A percentile compares a stretch with the other conserved stretches of the same genome.
These are phyloP conservation scores for Leptinotarsa texana DNA, from an alignment of 1,140 invertebrate genomes.

Conservation along the genomic window DNA sequence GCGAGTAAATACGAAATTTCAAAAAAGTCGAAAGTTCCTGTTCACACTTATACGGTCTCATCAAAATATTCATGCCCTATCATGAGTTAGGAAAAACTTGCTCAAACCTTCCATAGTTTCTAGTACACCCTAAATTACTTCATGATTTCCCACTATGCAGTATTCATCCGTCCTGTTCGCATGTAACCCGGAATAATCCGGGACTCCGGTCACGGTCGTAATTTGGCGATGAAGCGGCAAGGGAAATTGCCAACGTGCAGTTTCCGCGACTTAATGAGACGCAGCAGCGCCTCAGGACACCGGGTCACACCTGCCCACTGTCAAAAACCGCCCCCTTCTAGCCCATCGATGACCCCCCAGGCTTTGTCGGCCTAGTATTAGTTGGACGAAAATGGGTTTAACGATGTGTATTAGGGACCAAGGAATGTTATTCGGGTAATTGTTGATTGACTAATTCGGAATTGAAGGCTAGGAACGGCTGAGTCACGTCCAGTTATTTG, in stretches of 20 bases:
- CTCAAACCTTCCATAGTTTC: no score
- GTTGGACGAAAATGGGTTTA: background rate
- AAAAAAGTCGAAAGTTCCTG: no score
- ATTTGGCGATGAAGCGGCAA: constrained; percentile 54
- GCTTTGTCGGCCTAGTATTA: background rate
- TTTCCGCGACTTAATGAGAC: constrained; percentile 56
- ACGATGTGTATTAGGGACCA: background rate
- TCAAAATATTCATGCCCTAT: no score
- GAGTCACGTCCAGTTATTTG: no score
- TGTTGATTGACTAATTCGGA: constrained; percentile 4
- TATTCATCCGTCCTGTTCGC: background rate
- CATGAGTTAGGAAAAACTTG: no score
- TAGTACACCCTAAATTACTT: no score
- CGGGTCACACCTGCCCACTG: constrained; percentile 28
- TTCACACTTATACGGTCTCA: no score
- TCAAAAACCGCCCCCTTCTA: background rate
- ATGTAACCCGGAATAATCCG: constrained; percentile 28
- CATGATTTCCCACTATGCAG: background rate
- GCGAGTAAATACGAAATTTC: no score
- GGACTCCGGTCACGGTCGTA: constrained; percentile 55
- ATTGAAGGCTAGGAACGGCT: no score
- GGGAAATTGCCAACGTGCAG: constrained; percentile 55
- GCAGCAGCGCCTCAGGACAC: constrained; percentile 52
- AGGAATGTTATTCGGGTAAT: background rate
- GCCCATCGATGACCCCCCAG: constrained; percentile 1